Base-by-base conservation (phyloP, 2,797 vertebrate species). In the Parambassis ranga region DNA sequence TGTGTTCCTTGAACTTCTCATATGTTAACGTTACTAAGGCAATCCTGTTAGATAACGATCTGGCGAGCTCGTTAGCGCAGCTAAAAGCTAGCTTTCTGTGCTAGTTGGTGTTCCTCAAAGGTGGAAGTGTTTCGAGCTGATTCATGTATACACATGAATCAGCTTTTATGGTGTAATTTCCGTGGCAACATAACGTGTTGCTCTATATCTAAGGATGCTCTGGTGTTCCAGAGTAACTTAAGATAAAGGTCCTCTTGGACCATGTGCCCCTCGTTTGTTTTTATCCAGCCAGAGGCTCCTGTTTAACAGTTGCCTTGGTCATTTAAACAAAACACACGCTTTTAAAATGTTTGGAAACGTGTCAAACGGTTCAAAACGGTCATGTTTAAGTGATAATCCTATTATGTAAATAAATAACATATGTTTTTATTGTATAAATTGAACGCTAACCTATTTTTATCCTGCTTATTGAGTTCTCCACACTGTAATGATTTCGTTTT, bases 231-330 rank as follows among this genome's bases (percentile, higher is more conserved):
- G 30, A 15, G 35, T 56, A 73, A 82, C 61, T 71, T 59, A 37
- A 52, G 2, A 41, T 27, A 2, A n/a, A 30, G 19, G 2, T 33
- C 38, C 3, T 37, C 16, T 16, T n/a, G 32, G 63, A 64, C 83
- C 87, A 83, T 87, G 87, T 84, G 89, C 70, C 63, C 3, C 30
- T 65, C 58, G 77, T 82, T 90, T 89, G 88, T 90, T 90, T 80
- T 90, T 64, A 71, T 87, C 68, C 52, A 10, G 11, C 9, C 50
- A 18, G 13, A 56, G 39, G 11, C 30, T 69, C 38, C 3, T 69
- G 77, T 79, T 75, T 50, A 44, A 31, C 7, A 35, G 4, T 16
- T 16, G 27, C 11, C 5, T 3, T n/a, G 16, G 10, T 7, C 2
- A 10, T 16, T 53, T 7, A 2, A 41, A 27, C 27, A 6, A 10